Evolutionary conservation across 1,140 invertebrate species (phyloP).

Genomic region (Nymphalis io): DNA sequence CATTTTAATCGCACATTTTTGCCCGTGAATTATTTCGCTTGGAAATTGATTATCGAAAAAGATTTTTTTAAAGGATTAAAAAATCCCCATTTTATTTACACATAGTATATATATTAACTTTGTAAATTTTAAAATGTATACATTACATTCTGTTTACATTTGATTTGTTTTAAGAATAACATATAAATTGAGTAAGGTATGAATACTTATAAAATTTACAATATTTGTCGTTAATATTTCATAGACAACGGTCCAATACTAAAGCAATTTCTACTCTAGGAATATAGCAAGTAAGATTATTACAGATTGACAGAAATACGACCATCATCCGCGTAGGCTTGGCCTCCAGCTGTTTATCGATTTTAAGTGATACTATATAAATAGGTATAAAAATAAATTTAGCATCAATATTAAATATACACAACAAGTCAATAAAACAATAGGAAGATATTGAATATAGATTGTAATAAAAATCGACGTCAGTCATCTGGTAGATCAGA

Average conservation of each 20-base stretch:
- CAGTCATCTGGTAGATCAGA: slow-evolving; percentile 66
- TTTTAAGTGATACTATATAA: slow-evolving; percentile 35
- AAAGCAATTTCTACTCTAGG: slow-evolving; percentile 13
- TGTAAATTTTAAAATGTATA: not conserved
- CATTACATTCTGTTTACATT: not conserved
- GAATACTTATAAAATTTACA: slow-evolving; percentile 16
- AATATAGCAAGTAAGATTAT: slow-evolving; percentile 27
- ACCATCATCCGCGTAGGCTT: slow-evolving; percentile 30
- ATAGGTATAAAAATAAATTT: slow-evolving; percentile 47
- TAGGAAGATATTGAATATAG: slow-evolving; percentile 60
- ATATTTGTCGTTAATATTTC: slow-evolving; percentile 20
- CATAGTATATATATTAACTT: no score
- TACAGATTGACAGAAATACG: slow-evolving; percentile 31
- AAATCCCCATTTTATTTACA: no score
- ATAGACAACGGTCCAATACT: slow-evolving; percentile 22
- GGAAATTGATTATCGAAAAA: no score
- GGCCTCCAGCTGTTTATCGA: slow-evolving; percentile 31
- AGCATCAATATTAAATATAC: slow-evolving; percentile 51
- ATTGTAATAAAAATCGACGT: slow-evolving; percentile 69
- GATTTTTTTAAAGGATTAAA: no score
- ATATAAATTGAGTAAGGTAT: not conserved
- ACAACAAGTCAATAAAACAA: slow-evolving; percentile 68
- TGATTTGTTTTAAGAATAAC: not conserved
- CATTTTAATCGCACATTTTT: no score
- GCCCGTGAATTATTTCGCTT: no score